phyloP scores from a whole-genome alignment of 2,888 invertebrate genomes.

The Tiliacea aurago region DNA sequence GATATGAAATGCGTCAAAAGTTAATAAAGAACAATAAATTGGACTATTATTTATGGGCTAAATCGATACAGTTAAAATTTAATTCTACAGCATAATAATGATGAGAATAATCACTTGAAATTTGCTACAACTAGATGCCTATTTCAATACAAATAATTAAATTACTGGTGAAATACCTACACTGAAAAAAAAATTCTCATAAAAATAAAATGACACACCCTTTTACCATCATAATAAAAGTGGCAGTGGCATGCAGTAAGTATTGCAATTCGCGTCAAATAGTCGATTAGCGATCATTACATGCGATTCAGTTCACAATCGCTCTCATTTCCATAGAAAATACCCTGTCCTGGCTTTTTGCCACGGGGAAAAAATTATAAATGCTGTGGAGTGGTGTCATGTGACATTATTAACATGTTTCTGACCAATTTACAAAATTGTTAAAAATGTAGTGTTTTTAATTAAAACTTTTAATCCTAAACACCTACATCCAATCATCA shows the following conservation, averaged over 20 bases:
- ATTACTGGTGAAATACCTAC: neutral
- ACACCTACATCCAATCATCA: neutral
- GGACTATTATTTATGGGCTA: neutral
- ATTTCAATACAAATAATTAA: neutral
- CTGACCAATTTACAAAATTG: neutral
- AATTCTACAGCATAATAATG: neutral
- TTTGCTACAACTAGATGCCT: neutral
- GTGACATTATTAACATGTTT: neutral
- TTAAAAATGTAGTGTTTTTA: neutral
- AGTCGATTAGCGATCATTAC: conserved; percentile 69
- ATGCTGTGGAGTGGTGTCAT: neutral
- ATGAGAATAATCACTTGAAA: neutral
- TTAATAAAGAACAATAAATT: neutral
- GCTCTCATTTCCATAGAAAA: conserved; percentile 67
- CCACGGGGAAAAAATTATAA: conserved; percentile 48
- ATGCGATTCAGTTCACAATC: conserved; percentile 61
- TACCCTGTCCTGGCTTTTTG: conserved; percentile 60
- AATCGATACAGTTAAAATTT: neutral
- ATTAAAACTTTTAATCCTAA: neutral
- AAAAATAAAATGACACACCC: neutral
- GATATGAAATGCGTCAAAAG: neutral
- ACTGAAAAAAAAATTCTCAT: too few relatives aligned
- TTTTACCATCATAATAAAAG: conserved; percentile 11
- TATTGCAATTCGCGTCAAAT: conserved; percentile 62
- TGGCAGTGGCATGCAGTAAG: conserved; percentile 23